phyloP scores from a whole-genome alignment of 2,888 invertebrate genomes.

The Xestia rhomboidea region DNA sequence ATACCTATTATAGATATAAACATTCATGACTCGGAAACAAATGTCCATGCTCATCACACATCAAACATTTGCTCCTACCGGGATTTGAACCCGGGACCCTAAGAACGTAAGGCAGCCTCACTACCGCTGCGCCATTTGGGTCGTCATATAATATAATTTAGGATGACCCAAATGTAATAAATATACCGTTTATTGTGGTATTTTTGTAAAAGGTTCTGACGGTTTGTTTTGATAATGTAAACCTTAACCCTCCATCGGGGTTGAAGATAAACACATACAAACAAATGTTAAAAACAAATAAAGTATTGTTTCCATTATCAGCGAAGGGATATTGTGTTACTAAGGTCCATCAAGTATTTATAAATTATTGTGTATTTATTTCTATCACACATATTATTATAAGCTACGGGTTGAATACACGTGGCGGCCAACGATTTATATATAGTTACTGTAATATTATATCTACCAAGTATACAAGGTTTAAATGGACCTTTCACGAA shows the following conservation, averaged over 20 bases:
- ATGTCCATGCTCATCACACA: too few relatives aligned
- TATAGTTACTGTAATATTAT: too few relatives aligned
- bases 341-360: not conserved
- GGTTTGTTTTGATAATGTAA: not conserved
- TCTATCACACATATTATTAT: not conserved
- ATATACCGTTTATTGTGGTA: not conserved
- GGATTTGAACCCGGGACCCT: too few relatives aligned
- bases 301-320: not conserved
- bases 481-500: too few relatives aligned
- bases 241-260: constrained; percentile 1
- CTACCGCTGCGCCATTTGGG: too few relatives aligned
- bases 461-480: too few relatives aligned
- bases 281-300: not conserved
- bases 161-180: too few relatives aligned
- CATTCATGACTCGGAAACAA: too few relatives aligned
- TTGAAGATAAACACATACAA: constrained; percentile 11
- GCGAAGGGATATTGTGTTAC: constrained; percentile 18
- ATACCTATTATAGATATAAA: too few relatives aligned
- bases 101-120: too few relatives aligned
- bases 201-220: not conserved
- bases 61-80: too few relatives aligned
- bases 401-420: constrained; percentile 10
- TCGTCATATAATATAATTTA: too few relatives aligned
- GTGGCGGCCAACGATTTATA: not conserved
- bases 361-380: constrained; percentile 5